Percentiles rank a stretch among this genome's conserved stretches.
Evolutionary conservation across 2,888 invertebrate species (phyloP).

Genomic region (Syrphus vitripennis): DNA sequence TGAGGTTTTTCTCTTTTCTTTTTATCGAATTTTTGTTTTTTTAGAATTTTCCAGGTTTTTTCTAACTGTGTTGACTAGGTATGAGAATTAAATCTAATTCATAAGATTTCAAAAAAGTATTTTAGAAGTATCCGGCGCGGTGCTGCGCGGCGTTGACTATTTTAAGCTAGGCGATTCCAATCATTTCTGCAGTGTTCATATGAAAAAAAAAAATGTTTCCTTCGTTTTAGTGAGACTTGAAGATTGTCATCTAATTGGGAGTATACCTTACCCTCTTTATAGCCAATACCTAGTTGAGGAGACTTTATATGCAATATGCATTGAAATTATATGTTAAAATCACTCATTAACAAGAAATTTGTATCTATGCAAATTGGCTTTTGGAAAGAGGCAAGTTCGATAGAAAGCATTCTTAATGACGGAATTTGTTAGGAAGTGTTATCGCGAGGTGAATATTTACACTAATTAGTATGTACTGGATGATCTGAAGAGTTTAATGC

Average conservation of each 20-base stretch:
- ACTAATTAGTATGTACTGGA: slow-evolving; percentile 34
- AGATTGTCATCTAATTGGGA: slow-evolving; percentile 62
- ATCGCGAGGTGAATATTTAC: slow-evolving; percentile 43
- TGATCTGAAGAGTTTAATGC: slow-evolving; percentile 19
- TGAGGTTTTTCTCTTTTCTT: slow-evolving; percentile 41
- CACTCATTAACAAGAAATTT: slow-evolving; percentile 70
- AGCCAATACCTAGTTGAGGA: background rate
- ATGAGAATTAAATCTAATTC: slow-evolving; percentile 36
- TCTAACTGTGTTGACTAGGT: slow-evolving; percentile 21
- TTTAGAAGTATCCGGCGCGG: no score
- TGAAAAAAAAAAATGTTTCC: slow-evolving; percentile 29
- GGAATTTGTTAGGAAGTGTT: slow-evolving; percentile 39
- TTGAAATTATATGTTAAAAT: slow-evolving; percentile 65
- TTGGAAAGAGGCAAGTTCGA: background rate
- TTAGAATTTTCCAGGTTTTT: slow-evolving; percentile 31
- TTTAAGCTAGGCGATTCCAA: slow-evolving; percentile 19
- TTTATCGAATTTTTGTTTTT: slow-evolving; percentile 53
- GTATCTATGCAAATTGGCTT: slow-evolving; percentile 67
- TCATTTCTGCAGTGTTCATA: slow-evolving; percentile 9
- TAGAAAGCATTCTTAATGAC: slow-evolving; percentile 4
- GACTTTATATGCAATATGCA: no score
- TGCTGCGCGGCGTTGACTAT: background rate
- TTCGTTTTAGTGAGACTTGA: slow-evolving; percentile 17
- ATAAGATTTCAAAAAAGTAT: slow-evolving; percentile 52
- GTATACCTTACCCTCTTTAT: background rate